These are phyloP conservation scores for Cynaeus angustus DNA, from an alignment of 2,888 invertebrate genomes.

Conservation along the genomic window DNA sequence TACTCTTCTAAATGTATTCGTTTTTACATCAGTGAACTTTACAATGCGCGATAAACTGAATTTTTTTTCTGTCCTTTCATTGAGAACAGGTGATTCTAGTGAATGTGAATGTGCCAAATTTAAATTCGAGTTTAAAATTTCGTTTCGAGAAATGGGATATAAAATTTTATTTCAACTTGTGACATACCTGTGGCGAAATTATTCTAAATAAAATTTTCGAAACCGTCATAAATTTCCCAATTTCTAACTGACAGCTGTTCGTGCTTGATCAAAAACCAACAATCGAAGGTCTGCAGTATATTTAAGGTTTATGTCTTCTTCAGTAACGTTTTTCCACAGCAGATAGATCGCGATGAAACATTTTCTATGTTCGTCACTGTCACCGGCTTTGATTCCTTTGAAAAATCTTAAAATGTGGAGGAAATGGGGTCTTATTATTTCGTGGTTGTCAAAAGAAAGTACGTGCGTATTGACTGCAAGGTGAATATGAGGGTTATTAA, in stretches of 20 bases:
- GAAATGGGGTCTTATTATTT: neutral
- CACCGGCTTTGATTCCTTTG: neutral
- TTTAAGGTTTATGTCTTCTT: slow-evolving; percentile 8
- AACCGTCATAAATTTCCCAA: slow-evolving; percentile 1
- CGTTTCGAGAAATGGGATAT: slow-evolving; percentile 18
- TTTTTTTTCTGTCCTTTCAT: slow-evolving; percentile 23
- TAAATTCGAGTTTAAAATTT: slow-evolving; percentile 24
- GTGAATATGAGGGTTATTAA: too few relatives aligned
- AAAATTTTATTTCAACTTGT: slow-evolving; percentile 30
- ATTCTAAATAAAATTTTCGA: slow-evolving; percentile 13
- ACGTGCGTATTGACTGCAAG: too few relatives aligned
- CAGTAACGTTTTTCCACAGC: slow-evolving; percentile 21
- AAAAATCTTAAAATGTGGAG: slow-evolving; percentile 14
- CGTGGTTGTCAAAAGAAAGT: too few relatives aligned
- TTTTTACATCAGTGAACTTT: slow-evolving; percentile 44
- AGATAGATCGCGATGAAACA: slow-evolving; percentile 9
- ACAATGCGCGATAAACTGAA: slow-evolving; percentile 30
- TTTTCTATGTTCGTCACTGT: slow-evolving; percentile 14
- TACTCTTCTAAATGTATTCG: slow-evolving; percentile 39
- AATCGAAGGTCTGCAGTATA: slow-evolving; percentile 15
- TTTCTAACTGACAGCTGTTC: slow-evolving; percentile 13
- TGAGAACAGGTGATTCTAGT: slow-evolving; percentile 36
- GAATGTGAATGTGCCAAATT: slow-evolving; percentile 22
- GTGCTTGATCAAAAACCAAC: slow-evolving; percentile 4
- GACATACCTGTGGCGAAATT: neutral